Base-by-base conservation (phyloP, 2,888 invertebrate genomes). In the Agrilus mali region DNA sequence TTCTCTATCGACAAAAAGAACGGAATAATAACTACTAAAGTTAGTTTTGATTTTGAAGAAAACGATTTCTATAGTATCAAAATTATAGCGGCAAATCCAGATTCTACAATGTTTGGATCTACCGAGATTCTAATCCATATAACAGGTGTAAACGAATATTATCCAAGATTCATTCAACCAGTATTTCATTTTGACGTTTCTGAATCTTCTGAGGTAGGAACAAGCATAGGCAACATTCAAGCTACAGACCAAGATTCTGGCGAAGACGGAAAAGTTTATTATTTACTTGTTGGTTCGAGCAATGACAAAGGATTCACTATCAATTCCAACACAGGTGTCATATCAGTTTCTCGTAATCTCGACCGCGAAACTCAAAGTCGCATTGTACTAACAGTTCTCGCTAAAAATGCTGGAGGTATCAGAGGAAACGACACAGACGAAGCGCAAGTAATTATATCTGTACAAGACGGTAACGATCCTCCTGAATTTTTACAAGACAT, bases 391-490 rank as follows among this genome's bases (percentile, higher is more conserved):
- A 90, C 90, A 1, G 92, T 94, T 0, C 76, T 95, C 72, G 94
- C 94, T 0, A 96, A 96, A 68, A 96, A 96, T 61, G 80, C 82
- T 40, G 95, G 95, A 12, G 88, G 92, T 14, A 93, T 96, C 53
- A 76, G 84, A 33, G 95, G 95, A 3, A 93, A 94, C 61, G 94
- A 95, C 58, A 94, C 93, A 0, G 94, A 93, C 60, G 92, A 90
- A 67, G 94, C 94, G 4, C 89, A 90, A 67, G 87, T 96, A 1
- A 86, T 89, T 38, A 84, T 96, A 48, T 85, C 87, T 0, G 87
- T 96, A 49, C 89, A 93, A 68, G 95, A 95, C 64, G 94, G 94
- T 15, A 95, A 95, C 61, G 95, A 95, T 69, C 92, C 95, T 1
- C 95, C 95, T 0, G 88, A 89, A 62, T 96, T 96, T 62, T 66